Conservation (phyloP, 1,140 invertebrate species). For the Caenorhabditis elegans region DNA sequence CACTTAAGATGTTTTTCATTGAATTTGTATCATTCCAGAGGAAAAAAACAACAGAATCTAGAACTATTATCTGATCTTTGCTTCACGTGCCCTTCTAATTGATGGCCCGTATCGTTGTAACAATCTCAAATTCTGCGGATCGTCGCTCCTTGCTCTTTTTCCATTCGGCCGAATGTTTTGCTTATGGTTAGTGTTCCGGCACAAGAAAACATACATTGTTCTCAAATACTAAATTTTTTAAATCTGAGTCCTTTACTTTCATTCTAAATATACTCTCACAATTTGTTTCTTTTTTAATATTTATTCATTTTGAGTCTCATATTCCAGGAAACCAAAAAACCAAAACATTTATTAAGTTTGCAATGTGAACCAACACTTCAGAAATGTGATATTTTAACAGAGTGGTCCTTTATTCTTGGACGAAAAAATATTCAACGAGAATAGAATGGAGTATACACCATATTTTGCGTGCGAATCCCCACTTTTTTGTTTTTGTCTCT, state of each 20-base stretch:
- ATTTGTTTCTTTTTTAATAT: too few relatives aligned
- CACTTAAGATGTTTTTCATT: too few relatives aligned
- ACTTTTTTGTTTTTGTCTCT: neutral
- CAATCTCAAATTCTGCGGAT: constrained; percentile 8
- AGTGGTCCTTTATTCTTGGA: too few relatives aligned
- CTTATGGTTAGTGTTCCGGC: neutral
- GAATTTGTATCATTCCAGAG: too few relatives aligned
- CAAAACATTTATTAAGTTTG: neutral
- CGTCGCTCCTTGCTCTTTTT: neutral
- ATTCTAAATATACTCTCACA: too few relatives aligned
- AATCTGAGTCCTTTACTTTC: too few relatives aligned
- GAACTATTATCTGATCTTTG: neutral
- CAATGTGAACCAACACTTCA: neutral
- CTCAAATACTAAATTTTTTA: neutral
- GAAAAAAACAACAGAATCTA: neutral
- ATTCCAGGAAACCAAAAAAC: neutral
- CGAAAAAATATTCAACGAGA: too few relatives aligned
- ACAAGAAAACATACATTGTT: neutral
- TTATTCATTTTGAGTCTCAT: neutral
- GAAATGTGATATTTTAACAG: neutral
- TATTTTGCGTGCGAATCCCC: neutral
- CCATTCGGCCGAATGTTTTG: neutral
- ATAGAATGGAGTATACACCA: too few relatives aligned
- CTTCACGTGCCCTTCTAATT: constrained; percentile 19
- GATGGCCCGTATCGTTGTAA: constrained; percentile 22